Percentiles rank a stretch among this genome's conserved stretches.
These are phyloP conservation scores for Camelus dromedarius DNA, from an alignment of 2,113 vertebrate genomes.

Conservation along the genomic window DNA sequence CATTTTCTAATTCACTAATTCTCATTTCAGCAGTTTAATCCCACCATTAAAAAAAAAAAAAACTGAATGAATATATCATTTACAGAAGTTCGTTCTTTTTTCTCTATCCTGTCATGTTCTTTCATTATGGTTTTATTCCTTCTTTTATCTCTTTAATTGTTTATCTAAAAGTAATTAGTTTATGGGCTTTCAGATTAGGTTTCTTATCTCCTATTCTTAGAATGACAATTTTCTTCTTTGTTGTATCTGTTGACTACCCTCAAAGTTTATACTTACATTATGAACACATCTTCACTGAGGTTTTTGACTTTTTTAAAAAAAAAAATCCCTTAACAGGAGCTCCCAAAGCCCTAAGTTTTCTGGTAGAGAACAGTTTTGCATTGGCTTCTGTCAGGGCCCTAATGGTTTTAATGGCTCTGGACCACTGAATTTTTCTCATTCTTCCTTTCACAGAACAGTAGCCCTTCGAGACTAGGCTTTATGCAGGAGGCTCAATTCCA, in stretches of 20 bases:
- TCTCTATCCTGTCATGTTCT: background rate
- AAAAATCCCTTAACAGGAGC: background rate
- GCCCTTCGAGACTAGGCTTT: background rate
- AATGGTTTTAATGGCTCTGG: background rate
- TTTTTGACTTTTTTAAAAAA: background rate
- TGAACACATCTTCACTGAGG: background rate
- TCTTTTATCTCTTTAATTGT: background rate
- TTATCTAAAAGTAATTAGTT: conserved; percentile 27
- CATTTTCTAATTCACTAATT: background rate
- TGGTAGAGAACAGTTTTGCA: background rate
- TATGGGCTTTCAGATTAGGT: background rate
- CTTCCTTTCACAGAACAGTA: background rate
- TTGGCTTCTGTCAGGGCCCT: background rate
- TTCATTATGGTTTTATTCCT: background rate
- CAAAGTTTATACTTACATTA: background rate
- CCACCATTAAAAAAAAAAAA: background rate
- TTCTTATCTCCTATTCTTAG: background rate
- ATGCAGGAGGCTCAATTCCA: background rate
- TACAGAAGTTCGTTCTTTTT: background rate
- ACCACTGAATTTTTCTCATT: background rate
- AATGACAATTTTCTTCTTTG: background rate
- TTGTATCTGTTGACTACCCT: background rate
- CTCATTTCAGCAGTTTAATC: background rate
- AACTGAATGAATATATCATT: background rate
- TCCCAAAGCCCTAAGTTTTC: background rate